Evolutionary conservation across 2,888 invertebrate species (phyloP).

Genomic region (Ellobium chinense): DNA sequence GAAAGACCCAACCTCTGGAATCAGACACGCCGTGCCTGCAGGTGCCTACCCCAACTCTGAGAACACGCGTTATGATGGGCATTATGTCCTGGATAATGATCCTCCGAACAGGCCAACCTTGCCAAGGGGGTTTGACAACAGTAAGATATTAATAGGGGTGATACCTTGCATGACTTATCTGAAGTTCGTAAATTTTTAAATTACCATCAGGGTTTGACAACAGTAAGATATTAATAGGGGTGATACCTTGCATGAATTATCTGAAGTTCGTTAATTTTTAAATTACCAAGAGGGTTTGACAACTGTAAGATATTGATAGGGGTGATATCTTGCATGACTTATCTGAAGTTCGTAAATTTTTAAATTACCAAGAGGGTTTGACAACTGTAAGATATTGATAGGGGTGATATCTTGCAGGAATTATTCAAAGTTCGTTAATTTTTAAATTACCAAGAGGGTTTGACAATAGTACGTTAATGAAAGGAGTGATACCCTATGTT

Average conservation of each 20-base stretch:
- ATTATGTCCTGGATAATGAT: constrained; percentile 70
- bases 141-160: too few species aligned
- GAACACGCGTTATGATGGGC: constrained; percentile 63
- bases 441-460: too few species aligned
- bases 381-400: constrained; percentile 26
- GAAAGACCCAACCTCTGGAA: constrained; percentile 47
- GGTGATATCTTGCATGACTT: too few species aligned
- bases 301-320: constrained; percentile 27
- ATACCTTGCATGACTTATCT: too few species aligned
- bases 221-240: constrained; percentile 26
- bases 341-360: too few species aligned
- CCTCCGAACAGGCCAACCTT: constrained; percentile 64
- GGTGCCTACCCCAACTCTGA: constrained; percentile 57
- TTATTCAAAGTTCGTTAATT: too few species aligned
- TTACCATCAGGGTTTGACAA: constrained; percentile 17
- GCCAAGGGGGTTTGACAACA: constrained; percentile 19
- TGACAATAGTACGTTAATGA: too few species aligned
- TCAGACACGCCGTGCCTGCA: constrained; percentile 54
- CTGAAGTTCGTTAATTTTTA: too few species aligned
- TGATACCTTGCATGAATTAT: too few species aligned
- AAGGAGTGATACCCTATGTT: too few species aligned
- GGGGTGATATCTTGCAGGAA: too few species aligned
- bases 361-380: constrained; percentile 13
- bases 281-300: constrained; percentile 15
- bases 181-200: too few species aligned